phyloP scores from a whole-genome alignment of 2,888 invertebrate species.

The Ophonus ardosiacus region DNA sequence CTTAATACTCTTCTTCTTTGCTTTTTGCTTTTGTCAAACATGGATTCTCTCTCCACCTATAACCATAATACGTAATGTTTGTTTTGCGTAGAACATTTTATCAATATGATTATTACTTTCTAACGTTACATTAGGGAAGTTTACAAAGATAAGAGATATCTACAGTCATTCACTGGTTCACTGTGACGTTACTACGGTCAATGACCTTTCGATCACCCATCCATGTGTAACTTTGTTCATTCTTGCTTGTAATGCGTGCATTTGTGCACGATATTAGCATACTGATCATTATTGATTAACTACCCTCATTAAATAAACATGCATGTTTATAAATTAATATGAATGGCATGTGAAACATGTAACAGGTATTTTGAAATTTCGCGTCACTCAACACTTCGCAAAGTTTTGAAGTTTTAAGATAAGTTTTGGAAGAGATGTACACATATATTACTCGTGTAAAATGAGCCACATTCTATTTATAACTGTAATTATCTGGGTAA shows the following conservation, averaged over 20 bases:
- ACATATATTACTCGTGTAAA: not conserved
- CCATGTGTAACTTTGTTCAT: not conserved
- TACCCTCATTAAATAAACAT: not conserved
- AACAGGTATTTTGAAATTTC: not conserved
- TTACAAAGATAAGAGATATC: not conserved
- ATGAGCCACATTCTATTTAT: too few species aligned
- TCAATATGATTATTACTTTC: not conserved
- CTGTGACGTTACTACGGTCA: not conserved
- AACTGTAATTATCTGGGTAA: too few species aligned
- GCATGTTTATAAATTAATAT: not conserved
- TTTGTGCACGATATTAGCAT: not conserved
- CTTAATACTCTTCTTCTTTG: not conserved
- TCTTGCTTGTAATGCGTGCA: not conserved
- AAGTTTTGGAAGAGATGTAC: not conserved
- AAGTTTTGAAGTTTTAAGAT: not conserved
- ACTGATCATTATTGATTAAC: not conserved
- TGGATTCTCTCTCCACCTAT: not conserved
- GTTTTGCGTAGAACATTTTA: not conserved
- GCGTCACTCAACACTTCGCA: not conserved
- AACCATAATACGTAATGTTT: not conserved
- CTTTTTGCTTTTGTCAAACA: too few species aligned
- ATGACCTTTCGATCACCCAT: not conserved
- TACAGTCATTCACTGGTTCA: not conserved
- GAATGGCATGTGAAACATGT: not conserved
- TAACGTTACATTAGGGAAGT: not conserved